Conservation (phyloP, 2,797 vertebrate genomes). For the Enoplosus armatus region DNA sequence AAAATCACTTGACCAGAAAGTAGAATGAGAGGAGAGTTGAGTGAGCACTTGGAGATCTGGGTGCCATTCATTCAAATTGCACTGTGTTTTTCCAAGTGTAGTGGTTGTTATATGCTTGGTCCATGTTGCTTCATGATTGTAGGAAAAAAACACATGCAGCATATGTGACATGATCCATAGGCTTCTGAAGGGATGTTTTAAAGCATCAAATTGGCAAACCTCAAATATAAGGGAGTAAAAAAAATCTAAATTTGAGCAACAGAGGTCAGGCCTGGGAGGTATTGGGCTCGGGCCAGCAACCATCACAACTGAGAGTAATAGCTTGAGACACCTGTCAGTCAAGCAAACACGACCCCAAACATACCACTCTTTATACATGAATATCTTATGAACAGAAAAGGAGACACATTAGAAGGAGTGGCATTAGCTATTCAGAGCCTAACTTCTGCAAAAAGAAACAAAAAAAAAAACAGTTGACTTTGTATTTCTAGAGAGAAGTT, state of each 20-base stretch:
- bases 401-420: slow-evolving; percentile 19
- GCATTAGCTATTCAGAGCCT: slow-evolving; percentile 46
- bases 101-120: background rate
- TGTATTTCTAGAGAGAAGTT: slow-evolving; percentile 54
- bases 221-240: background rate
- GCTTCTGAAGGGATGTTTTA: background rate
- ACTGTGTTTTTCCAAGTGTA: slow-evolving; percentile 5
- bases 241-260: background rate
- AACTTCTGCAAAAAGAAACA: slow-evolving; percentile 19
- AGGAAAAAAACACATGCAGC: background rate
- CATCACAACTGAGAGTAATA: slow-evolving; percentile 4
- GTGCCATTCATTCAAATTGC: slow-evolving; percentile 21
- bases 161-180: background rate
- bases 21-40: slow-evolving; percentile 34
- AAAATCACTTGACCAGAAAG: slow-evolving; percentile 58
- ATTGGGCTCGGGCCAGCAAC: background rate
- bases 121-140: background rate
- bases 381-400: slow-evolving; percentile 22
- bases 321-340: slow-evolving; percentile 29
- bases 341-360: background rate
- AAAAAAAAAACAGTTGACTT: slow-evolving; percentile 47
- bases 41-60: slow-evolving; percentile 39
- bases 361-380: slow-evolving; percentile 16
- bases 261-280: background rate
- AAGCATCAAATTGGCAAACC: background rate